A percentile compares a stretch with the other conserved stretches of the same genome.
Evolutionary conservation across 2,888 invertebrate species (phyloP).

Genomic region (Temnothorax ravouxi): DNA sequence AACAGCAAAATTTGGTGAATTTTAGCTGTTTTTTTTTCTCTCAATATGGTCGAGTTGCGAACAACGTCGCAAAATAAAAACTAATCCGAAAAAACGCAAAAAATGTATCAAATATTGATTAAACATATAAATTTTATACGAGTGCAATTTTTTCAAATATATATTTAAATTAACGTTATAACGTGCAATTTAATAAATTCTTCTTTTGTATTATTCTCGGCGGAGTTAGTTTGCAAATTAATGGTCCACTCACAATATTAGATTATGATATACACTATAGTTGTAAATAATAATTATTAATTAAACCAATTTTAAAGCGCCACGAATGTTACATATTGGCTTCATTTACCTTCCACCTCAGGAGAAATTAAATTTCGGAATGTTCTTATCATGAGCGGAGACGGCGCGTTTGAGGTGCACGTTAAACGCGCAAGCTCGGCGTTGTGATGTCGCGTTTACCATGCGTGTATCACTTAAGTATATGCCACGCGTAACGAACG

Average conservation of each 20-base stretch:
- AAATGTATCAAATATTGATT: not conserved
- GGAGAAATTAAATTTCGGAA: constrained; percentile 21
- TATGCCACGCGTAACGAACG: constrained; percentile 44
- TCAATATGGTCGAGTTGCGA: not conserved
- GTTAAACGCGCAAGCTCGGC: constrained; percentile 30
- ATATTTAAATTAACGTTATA: not conserved
- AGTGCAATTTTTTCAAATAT: not conserved
- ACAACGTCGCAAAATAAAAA: not conserved
- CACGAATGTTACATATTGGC: not conserved
- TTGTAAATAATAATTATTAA: constrained; percentile 1
- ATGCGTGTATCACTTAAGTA: constrained; percentile 46
- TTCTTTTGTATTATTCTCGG: not conserved
- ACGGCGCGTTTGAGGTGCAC: not conserved
- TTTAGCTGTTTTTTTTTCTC: not conserved
- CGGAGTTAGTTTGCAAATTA: not conserved
- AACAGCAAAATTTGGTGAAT: not conserved
- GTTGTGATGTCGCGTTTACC: constrained; percentile 25
- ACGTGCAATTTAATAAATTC: not conserved
- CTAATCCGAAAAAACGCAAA: not conserved
- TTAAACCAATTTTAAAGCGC: constrained; percentile 9
- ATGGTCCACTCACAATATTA: not conserved
- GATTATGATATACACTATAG: not conserved
- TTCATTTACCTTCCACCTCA: not conserved
- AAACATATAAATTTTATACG: not conserved
- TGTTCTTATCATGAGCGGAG: constrained; percentile 28